Percentiles rank a stretch among this genome's conserved stretches.
phyloP scores from a whole-genome alignment of 2,113 vertebrate genomes.

The Lamprologus callipterus region DNA sequence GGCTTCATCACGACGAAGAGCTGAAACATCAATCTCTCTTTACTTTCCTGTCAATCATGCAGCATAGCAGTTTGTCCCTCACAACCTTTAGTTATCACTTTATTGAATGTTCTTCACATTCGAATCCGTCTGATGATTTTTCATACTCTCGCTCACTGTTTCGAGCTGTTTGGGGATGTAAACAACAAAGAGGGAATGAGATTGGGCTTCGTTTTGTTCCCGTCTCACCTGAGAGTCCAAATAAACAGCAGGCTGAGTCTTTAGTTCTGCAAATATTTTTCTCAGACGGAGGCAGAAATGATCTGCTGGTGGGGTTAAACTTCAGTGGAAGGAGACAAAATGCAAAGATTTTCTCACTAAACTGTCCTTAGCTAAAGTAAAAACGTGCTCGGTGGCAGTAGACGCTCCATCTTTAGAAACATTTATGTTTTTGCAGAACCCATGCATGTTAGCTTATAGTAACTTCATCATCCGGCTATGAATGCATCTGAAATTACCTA shows the following conservation, averaged over 20 bases:
- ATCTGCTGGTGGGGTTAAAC: background rate
- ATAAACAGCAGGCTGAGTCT: background rate
- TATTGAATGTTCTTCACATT: background rate
- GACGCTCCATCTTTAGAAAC: background rate
- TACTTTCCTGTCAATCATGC: background rate
- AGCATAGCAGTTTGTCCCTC: background rate
- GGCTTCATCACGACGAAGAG: background rate
- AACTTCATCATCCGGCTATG: background rate
- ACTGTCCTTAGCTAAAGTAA: background rate
- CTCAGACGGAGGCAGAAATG: background rate
- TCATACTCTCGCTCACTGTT: background rate
- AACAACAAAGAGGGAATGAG: background rate
- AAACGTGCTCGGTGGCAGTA: accelerated
- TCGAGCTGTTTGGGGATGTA: background rate
- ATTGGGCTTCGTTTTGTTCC: background rate
- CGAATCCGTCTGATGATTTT: background rate
- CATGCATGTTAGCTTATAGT: background rate
- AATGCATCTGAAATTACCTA: background rate
- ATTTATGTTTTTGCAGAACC: accelerated
- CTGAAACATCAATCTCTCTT: background rate
- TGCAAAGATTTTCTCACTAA: background rate
- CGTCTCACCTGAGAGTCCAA: background rate
- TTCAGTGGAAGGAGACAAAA: background rate
- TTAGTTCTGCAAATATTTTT: background rate
- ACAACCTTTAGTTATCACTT: background rate